Percentiles rank a stretch among this genome's conserved stretches.
Conservation (phyloP, 1,140 invertebrate species). For the Drosophila bipectinata region DNA sequence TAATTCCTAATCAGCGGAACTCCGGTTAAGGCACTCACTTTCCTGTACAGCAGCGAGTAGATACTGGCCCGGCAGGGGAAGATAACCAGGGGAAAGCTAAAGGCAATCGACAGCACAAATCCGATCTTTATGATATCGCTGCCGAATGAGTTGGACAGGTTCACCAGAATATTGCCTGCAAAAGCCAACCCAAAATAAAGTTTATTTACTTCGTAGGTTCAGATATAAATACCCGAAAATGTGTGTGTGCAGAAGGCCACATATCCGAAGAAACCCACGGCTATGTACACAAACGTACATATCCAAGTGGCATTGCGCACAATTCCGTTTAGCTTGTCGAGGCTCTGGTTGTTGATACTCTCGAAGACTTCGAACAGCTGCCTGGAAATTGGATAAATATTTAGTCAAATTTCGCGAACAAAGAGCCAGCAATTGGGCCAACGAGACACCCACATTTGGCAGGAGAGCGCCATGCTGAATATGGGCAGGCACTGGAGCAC, state of each 20-base stretch:
- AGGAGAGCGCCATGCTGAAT: slow-evolving; percentile 97
- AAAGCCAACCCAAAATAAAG: background rate
- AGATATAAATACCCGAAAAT: slow-evolving; percentile 88
- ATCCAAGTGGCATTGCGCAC: slow-evolving; percentile 95
- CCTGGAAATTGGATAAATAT: slow-evolving; percentile 84
- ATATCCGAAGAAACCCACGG: slow-evolving; percentile 97
- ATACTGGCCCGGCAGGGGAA: slow-evolving; percentile 97
- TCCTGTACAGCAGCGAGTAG: slow-evolving; percentile 94
- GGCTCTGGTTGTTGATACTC: slow-evolving; percentile 92
- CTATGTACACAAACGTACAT: slow-evolving; percentile 93
- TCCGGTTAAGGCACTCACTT: slow-evolving; percentile 85
- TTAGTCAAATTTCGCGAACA: background rate
- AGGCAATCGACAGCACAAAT: slow-evolving; percentile 96
- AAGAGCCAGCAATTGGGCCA: background rate
- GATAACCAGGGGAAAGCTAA: slow-evolving; percentile 98
- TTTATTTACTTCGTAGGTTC: background rate
- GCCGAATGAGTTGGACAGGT: slow-evolving; percentile 90
- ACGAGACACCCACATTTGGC: slow-evolving; percentile 92
- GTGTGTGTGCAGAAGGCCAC: slow-evolving; percentile 93
- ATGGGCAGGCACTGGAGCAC: slow-evolving; percentile 96
- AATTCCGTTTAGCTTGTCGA: slow-evolving; percentile 95
- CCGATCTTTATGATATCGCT: slow-evolving; percentile 96
- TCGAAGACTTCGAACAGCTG: slow-evolving; percentile 98
- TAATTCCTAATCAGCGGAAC: background rate
- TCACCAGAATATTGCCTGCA: slow-evolving; percentile 96